Evolutionary conservation across 2,113 vertebrate genomes (phyloP).

Genomic region (Axis porcinus): DNA sequence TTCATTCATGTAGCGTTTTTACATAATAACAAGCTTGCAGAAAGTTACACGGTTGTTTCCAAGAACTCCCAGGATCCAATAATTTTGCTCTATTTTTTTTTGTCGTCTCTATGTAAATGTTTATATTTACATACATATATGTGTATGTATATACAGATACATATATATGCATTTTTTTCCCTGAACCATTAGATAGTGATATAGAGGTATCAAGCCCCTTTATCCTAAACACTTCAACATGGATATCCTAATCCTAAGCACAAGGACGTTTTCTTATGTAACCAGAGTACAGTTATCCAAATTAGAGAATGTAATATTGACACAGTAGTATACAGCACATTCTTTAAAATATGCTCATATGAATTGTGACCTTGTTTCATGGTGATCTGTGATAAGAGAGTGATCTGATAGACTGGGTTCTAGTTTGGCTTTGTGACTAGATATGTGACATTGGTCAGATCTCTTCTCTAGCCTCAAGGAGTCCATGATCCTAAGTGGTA

Average conservation of each 20-base stretch:
- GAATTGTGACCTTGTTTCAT: neutral
- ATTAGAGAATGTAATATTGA: neutral
- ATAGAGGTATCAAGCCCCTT: neutral
- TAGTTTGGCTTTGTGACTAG: neutral
- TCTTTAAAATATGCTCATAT: neutral
- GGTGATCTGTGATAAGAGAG: neutral
- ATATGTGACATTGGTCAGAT: neutral
- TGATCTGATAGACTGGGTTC: neutral
- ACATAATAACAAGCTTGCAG: neutral
- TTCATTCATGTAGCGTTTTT: neutral
- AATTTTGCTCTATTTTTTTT: neutral
- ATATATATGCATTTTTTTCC: neutral
- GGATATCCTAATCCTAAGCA: conserved; percentile 20
- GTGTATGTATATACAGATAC: neutral
- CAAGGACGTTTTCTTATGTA: neutral
- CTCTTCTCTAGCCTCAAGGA: neutral
- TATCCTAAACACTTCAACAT: neutral
- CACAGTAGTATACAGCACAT: neutral
- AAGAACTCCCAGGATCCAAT: neutral
- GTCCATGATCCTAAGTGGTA: neutral
- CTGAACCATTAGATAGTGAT: neutral
- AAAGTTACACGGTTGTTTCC: conserved; percentile 19
- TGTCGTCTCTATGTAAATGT: neutral
- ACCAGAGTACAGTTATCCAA: neutral
- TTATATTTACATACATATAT: neutral